Evolutionary conservation across 2,797 vertebrate species (phyloP), one percentile per base, ranked within the genome.

Genomic region (Microhierax caerulescens): DNA sequence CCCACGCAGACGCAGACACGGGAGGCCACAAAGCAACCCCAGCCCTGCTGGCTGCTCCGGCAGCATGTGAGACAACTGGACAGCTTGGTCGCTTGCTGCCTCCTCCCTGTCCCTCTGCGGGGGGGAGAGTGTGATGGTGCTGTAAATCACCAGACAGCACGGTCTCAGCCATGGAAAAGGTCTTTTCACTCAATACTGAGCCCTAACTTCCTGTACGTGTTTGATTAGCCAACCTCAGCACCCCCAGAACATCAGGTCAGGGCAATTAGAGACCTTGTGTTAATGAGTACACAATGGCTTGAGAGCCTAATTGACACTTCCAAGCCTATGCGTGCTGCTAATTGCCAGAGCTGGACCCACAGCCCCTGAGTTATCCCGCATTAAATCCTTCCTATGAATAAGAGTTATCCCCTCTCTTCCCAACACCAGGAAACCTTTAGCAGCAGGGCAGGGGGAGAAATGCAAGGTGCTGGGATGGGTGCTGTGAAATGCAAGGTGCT

Each of bases 251-350:
- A 86, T 67, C 70, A 69, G 80, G 70, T 74, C 77, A 89, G 70
- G 56, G 80, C 86, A 85, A 92, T 94, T 92, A 94, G 80, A 82
- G 79, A 93, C 63, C 80, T 77, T 19, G 68, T 60, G 45, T 85
- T 96, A 95, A 95, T 2, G 18, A 68, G 51, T 30, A 77, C 84
- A 65, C 39, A 34, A 30, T 32, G 45, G 30, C 64, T 86, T 75
- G 22, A 65, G 79, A 77, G 79, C 48, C 78, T 94, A 79, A 94
- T 32, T 85, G 90, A 94, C 68, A 36, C 34, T 80, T 87, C 54
- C 73, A 75, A 92, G 53, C 41, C 72, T 57, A 1, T 3, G 63
- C 20, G 0, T 1, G 30, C 57, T 14, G 70, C 59, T 95, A 74
- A 73, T 82, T 73, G 65, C 47, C 54, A 23, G 45, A 88, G 85